Evolutionary conservation across 2,797 vertebrate genomes (phyloP).

Genomic region (Falco biarmicus): DNA sequence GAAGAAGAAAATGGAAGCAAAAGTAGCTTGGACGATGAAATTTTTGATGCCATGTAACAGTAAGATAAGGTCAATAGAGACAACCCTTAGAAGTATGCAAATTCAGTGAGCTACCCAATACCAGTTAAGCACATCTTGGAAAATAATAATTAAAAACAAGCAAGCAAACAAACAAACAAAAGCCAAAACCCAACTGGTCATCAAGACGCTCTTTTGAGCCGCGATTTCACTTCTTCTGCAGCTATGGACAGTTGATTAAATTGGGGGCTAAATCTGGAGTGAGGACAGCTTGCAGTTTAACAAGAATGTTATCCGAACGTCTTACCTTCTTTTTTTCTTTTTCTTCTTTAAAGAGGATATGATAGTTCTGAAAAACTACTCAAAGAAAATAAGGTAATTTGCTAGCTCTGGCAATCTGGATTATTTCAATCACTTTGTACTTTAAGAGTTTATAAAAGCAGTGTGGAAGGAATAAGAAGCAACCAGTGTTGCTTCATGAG

Average conservation of each 20-base stretch:
- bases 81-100: neutral
- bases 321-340: neutral
- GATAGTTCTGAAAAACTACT: neutral
- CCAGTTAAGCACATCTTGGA: neutral
- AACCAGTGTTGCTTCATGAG: constrained; percentile 19
- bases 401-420: neutral
- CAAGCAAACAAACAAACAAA: neutral
- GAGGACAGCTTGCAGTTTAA: neutral
- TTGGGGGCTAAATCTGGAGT: neutral
- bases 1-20: neutral
- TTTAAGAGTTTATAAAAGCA: constrained; percentile 21
- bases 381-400: constrained; percentile 12
- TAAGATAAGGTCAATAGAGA: neutral
- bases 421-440: constrained; percentile 5
- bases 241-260: neutral
- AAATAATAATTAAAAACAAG: neutral
- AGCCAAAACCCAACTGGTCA: neutral
- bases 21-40: neutral
- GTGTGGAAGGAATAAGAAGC: constrained; percentile 25
- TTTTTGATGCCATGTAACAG: neutral
- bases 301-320: neutral
- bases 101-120: neutral
- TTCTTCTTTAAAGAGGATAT: neutral
- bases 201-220: neutral
- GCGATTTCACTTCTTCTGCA: neutral